Percentiles rank a stretch among this genome's conserved stretches.
phyloP scores from a whole-genome alignment of 2,797 vertebrate genomes.

The Leptodactylus fallax region DNA sequence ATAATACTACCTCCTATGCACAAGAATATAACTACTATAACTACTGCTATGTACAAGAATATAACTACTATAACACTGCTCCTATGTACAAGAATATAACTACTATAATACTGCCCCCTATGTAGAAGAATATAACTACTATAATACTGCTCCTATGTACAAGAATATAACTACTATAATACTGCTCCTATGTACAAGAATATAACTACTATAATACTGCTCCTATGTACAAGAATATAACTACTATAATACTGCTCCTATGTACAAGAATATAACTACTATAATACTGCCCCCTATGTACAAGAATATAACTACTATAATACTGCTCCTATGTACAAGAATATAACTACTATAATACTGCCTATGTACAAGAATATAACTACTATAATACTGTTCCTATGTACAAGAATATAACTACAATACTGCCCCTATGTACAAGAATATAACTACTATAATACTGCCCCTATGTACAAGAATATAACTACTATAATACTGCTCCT shows the following conservation, averaged over 20 bases:
- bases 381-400: neutral
- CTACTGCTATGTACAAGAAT: neutral
- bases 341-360: neutral
- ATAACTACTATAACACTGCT: too few relatives aligned
- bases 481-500: too few relatives aligned
- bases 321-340: neutral
- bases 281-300: neutral
- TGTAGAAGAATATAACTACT: neutral
- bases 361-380: neutral
- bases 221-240: slow-evolving; percentile 4
- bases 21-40: neutral
- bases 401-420: too few relatives aligned
- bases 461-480: too few relatives aligned
- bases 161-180: slow-evolving; percentile 4
- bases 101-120: too few relatives aligned
- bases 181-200: neutral
- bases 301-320: slow-evolving; percentile 1
- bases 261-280: neutral
- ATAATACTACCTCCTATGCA: neutral
- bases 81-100: too few relatives aligned
- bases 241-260: neutral
- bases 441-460: too few relatives aligned
- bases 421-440: too few relatives aligned
- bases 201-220: neutral
- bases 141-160: neutral